A percentile compares a stretch with the other conserved stretches of the same genome.
phyloP scores from a whole-genome alignment of 2,797 vertebrate species.

The Pagetopsis macropterus region DNA sequence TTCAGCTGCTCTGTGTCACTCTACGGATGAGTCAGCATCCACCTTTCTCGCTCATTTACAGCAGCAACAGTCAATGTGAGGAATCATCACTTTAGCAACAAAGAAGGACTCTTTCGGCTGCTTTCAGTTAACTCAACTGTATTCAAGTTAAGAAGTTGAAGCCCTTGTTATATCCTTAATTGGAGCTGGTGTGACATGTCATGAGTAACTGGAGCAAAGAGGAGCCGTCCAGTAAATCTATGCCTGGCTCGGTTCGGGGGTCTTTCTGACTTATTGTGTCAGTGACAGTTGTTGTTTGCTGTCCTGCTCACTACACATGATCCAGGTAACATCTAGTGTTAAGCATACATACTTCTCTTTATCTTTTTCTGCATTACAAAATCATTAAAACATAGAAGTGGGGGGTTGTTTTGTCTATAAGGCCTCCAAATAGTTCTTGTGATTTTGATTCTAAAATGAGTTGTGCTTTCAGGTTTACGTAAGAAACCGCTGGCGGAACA shows the following conservation, averaged over 20 bases:
- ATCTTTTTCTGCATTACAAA: too few species aligned
- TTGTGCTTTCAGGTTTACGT: slow-evolving; percentile 71
- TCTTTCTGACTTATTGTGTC: background rate
- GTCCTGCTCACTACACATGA: slow-evolving; percentile 79
- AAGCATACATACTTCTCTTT: too few species aligned
- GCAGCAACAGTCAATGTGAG: too few species aligned
- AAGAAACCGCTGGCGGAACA: slow-evolving; percentile 74
- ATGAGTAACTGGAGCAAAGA: slow-evolving; percentile 1
- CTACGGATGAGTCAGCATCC: too few species aligned
- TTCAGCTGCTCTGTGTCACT: too few species aligned
- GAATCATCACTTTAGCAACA: too few species aligned
- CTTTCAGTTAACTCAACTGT: too few species aligned
- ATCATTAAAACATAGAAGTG: background rate
- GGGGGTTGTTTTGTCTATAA: background rate
- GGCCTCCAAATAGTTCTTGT: too few species aligned
- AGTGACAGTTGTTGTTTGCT: slow-evolving; percentile 6
- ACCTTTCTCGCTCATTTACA: too few species aligned
- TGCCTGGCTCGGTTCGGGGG: slow-evolving; percentile 3
- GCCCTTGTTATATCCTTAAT: background rate
- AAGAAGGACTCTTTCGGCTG: too few species aligned
- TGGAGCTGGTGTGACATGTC: background rate
- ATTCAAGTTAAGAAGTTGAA: background rate
- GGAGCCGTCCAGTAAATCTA: slow-evolving; percentile 8
- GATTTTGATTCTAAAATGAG: too few species aligned
- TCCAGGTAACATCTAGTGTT: slow-evolving; percentile 72